Base-by-base conservation (phyloP, 1,140 invertebrate species). In the Melanaphis sacchari region DNA sequence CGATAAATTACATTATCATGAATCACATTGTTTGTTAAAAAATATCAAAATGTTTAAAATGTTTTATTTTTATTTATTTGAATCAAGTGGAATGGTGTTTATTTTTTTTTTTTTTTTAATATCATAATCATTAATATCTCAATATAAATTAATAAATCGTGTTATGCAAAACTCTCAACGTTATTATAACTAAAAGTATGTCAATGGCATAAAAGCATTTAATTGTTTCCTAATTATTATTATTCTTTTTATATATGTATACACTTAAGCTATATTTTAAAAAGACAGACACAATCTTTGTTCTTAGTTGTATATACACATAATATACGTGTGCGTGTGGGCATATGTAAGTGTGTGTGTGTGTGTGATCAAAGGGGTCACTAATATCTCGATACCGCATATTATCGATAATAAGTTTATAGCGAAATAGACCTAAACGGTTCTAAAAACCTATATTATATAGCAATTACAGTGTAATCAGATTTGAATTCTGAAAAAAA, bases 401-500 rank as follows among this genome's bases (percentile, higher is more conserved):
- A 66, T 15, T 18, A n/a, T n/a, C 59, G 59, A 76, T 76, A n/a
- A 76, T 76, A n/a, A 76, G 59, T 76, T 66, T 76, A 76, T 18
- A 76, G n/a, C 31, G 59, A 76, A 66, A 76, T 76, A 76, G n/a
- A 76, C 59, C 59, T 76, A 76, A 76, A 76, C 59, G 59, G 59
- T 76, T 76, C 59, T 76, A 76, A 76, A 76, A 76, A 76, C 18
- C 31, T 36, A 18, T n/a, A n/a, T 76, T 76, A 76, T 76, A 76
- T 18, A 76, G 59, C n/a, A 76, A 15, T 76, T 76, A 76, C 59
- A 18, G 59, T n/a, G 59, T n/a, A n/a, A 76, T 76, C 59, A 15
- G 59, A 76, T 18, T 76, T 76, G 31, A n/a, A n/a, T 76, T 76
- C 59, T 76, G 59, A 76, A 76, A 76, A 52, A n/a, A 76, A 76